Evolutionary conservation across 2,113 vertebrate genomes (phyloP).

Genomic region (Psettodes erumei): DNA sequence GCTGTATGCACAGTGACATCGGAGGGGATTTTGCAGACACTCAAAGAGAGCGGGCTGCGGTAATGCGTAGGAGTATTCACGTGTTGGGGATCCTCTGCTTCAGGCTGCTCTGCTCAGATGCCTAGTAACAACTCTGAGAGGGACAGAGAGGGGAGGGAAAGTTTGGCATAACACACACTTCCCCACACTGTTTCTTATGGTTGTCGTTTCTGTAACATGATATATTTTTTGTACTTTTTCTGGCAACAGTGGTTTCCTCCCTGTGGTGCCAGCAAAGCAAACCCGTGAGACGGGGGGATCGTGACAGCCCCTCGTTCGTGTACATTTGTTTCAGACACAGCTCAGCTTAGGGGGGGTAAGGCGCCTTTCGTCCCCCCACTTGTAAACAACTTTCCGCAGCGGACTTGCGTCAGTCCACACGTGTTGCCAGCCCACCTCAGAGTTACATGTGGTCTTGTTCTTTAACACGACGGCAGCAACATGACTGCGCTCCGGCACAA

Average conservation of each 20-base stretch:
- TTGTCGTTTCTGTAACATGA: not conserved
- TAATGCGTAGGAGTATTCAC: slow-evolving; percentile 75
- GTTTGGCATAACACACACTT: not conserved
- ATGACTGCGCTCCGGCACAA: not conserved
- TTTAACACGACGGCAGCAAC: not conserved
- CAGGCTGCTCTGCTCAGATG: slow-evolving; percentile 59
- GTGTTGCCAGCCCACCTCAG: slow-evolving; percentile 12
- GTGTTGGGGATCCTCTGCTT: slow-evolving; percentile 75
- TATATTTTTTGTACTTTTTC: not conserved
- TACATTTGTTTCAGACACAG: not conserved
- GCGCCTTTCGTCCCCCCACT: slow-evolving; percentile 8
- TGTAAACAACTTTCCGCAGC: slow-evolving; percentile 47
- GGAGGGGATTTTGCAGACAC: slow-evolving; percentile 51
- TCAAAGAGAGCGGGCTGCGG: slow-evolving; percentile 63
- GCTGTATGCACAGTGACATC: slow-evolving; percentile 3
- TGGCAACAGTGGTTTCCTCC: not conserved
- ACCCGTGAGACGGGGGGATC: not conserved
- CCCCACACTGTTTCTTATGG: not conserved
- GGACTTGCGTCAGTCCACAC: slow-evolving; percentile 38
- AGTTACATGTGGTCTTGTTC: not conserved
- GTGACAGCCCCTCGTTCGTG: not conserved
- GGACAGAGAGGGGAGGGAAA: not conserved
- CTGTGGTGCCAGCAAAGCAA: not conserved
- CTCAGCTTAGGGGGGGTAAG: not conserved
- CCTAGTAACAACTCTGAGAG: slow-evolving; percentile 66